These are phyloP conservation scores for Acrocephalus scirpaceus DNA, from an alignment of 2,797 vertebrate species.

Conservation along the genomic window DNA sequence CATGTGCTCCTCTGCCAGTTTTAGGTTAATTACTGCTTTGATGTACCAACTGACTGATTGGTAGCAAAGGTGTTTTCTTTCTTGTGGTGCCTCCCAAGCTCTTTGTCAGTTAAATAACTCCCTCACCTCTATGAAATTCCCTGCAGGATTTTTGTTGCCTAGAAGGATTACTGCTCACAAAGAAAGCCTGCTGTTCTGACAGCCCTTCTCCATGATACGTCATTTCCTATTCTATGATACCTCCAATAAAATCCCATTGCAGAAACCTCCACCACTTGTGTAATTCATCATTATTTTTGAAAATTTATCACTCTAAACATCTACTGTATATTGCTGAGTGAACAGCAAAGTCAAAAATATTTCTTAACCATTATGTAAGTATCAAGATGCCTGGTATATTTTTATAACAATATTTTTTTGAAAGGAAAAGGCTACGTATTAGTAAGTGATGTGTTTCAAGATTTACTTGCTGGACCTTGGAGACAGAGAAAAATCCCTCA, in stretches of 20 bases:
- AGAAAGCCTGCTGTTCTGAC: neutral
- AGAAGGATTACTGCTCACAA: neutral
- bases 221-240: neutral
- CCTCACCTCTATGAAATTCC: neutral
- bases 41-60: neutral
- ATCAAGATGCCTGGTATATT: neutral
- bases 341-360: neutral
- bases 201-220: too few species aligned
- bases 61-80: constrained; percentile 47
- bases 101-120: neutral
- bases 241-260: neutral
- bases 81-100: neutral
- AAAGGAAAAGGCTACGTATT: neutral
- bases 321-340: neutral
- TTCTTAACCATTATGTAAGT: neutral
- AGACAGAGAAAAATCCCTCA: neutral
- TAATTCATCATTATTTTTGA: neutral
- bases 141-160: neutral
- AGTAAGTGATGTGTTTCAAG: neutral
- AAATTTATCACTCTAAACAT: neutral
- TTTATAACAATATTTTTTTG: neutral
- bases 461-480: neutral
- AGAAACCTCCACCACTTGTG: neutral
- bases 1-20: neutral
- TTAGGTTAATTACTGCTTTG: constrained; percentile 32